Evolutionary conservation across 1,140 invertebrate genomes (phyloP), one percentile per base, ranked within the genome.

Genomic region (Drosophila novamexicana): DNA sequence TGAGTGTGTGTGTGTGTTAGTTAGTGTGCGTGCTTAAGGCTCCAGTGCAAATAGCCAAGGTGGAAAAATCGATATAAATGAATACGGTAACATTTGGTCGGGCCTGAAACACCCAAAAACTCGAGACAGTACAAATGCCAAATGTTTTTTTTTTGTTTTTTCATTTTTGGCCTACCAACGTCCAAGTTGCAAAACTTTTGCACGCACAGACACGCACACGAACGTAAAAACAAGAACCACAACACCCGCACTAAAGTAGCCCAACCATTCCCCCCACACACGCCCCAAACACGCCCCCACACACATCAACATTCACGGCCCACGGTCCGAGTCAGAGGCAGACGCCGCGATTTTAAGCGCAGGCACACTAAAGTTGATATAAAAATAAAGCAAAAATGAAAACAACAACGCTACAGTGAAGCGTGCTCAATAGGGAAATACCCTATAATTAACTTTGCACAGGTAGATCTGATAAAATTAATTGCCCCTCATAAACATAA

Each of bases 21-120:
- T 63, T 47, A 61, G 44, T 78, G 34, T 54, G 73, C 40, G 59
- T 14, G 62, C 61, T 66, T 81, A 74, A 76, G 74, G 53, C 66
- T 61, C 39, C 73, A 65, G 34, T 52, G 75, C 62, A 85, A 85
- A 78, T 85, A 81, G 82, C 75, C 75, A 86, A 86, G 82, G 82
- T 85, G 82, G 82, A 86, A 88, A 86, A 86, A 86, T 86, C 82
- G 79, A 86, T 86, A 86, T 88, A 88, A 85, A 86, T 82, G 83
- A 86, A 86, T 86, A 82, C 68, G 83, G 82, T 65, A 79, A 86
- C 82, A 86, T 86, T 86, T 79, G 79, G 75, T 79, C 50, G 67
- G 54, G 45, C 18, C 22, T 42, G 32, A 32, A 52, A 53, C 57
- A 81, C 42, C 59, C 52, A 62, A 81, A 68, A 74, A 85, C 59